Base-by-base conservation (phyloP, 2,113 vertebrate species). In the Planiliza haematocheilus region DNA sequence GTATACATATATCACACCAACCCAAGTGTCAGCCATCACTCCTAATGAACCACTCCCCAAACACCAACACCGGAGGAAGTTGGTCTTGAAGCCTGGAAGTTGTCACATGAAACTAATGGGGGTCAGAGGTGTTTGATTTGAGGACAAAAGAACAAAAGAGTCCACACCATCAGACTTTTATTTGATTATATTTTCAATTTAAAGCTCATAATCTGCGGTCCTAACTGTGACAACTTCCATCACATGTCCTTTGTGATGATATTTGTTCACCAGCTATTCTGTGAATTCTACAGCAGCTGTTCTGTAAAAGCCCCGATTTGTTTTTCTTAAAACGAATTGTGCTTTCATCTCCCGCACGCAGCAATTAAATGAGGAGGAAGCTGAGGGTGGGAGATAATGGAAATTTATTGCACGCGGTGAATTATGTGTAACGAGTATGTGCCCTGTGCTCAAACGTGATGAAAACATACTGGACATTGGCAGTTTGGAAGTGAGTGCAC, bases 371-470 rank as follows among this genome's bases (percentile, higher is more conserved):
- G 77, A 82, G 78, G 60, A 59, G 57, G 67, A 76, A 82, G 83
- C 83, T 85, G 82, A 82, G 68, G 65, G 62, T 71, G 51, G 64
- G 52, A 85, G 86, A 89, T 90, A 90, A 89, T 85, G 77, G 74
- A 74, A 87, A 87, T 87, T 62, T 70, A 88, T 87, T 85, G 68
- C 52, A 81, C 24, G 16, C 70, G 65, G 61, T 84, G 81, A 87
- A 90, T 70, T 80, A 66, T 76, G 74, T 88, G 83, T 82, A 70
- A 80, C 34, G 82, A 85, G 63, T 45, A 65, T 52, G 75, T 37
- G 63, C 11, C 5, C 70, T 39, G 36, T 43, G 57, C 68, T 70
- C 39, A 41, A 70, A 88, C 30, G 30, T 81, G 80, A 84, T 67
- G 16, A 82, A 89, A 83, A 86, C 85, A 78, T 85, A 90, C 79